Evolutionary conservation across 2,888 invertebrate species (phyloP).

Genomic region (Chloroclystis v-ata): DNA sequence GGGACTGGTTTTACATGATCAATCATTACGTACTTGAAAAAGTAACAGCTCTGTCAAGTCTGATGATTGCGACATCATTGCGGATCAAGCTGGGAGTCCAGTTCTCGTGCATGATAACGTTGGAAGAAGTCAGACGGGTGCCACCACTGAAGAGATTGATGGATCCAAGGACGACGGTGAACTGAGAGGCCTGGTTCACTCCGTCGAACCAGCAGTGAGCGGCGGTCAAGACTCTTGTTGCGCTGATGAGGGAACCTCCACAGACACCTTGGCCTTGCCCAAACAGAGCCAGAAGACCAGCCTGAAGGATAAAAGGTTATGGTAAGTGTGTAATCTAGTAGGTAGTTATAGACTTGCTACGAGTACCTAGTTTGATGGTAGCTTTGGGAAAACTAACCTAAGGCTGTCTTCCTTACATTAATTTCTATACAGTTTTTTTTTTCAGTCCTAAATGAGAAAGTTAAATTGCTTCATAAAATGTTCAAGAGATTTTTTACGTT

Average conservation of each 20-base stretch:
- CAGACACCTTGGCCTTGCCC: conserved; percentile 32
- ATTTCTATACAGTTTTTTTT: too few relatives aligned
- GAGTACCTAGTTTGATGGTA: too few relatives aligned
- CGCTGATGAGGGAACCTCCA: conserved; percentile 38
- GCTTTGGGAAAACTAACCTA: too few relatives aligned
- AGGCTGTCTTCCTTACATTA: too few relatives aligned
- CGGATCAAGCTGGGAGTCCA: conserved; percentile 35
- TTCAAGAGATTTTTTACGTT: too few relatives aligned
- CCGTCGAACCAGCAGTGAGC: conserved; percentile 48
- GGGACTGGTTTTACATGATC: too few relatives aligned
- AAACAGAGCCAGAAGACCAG: conserved; percentile 24
- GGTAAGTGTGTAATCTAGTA: too few relatives aligned
- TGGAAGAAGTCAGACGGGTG: conserved; percentile 29
- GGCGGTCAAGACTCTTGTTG: conserved; percentile 32
- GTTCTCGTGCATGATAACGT: conserved; percentile 34
- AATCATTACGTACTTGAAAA: conserved; percentile 26
- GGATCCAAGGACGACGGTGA: conserved; percentile 44
- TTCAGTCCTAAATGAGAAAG: too few relatives aligned
- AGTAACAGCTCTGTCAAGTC: conserved; percentile 21
- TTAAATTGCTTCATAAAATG: too few relatives aligned
- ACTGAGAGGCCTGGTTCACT: conserved; percentile 30
- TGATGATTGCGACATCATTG: conserved; percentile 42
- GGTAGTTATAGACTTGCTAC: too few relatives aligned
- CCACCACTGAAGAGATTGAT: conserved; percentile 40
- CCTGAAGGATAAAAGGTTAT: conserved; percentile 19